Base-by-base conservation (phyloP, 2,888 invertebrate species). In the Aphodius sticticus region DNA sequence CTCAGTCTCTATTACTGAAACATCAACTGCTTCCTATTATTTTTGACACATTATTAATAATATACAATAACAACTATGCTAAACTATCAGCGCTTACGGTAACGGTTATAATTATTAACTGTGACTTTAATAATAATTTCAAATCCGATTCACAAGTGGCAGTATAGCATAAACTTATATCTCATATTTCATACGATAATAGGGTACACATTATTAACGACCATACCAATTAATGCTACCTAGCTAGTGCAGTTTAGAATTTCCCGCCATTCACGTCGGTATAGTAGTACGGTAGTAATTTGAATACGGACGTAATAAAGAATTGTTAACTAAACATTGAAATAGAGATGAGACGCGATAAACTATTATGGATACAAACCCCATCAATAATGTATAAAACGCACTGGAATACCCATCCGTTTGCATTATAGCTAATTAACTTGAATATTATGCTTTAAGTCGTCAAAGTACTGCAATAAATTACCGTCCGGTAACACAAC, bases 401-500 rank as follows among this genome's bases (percentile, higher is more conserved):
- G 53, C 53, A 12, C 53, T 3, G 26, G 26, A 26, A 26, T 26
- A 26, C 26, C 26, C 26, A 3, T 26, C 53, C 53, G 53, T 53
- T 53, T 53, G 53, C 3, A 9, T 53, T 53, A 53, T 53, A 7
- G 12, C 53, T 53, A 53, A 53, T 53, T 53, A 53, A 12, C 53
- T 7, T 5, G 53, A 12, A 53, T 2, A 53, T 9, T 53, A 12
- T 53, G 53, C 12, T 53, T 53, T 53, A 53, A 53, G 53, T 53
- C 53, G 53, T 53, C 53, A 53, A 53, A 53, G 53, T 53, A 53
- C 53, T 53, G 53, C 53, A 53, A 53, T 53, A 53, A 53, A 53
- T 53, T 53, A 5, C 53, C 12, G 12, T 7, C 53, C 53, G 9
- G 12, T 7, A 9, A 53, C 53, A 53, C 12, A 53, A 53, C 53